Evolutionary conservation across 2,113 vertebrate genomes (phyloP), one percentile per base, ranked within the genome.

Genomic region (Crocuta crocuta): DNA sequence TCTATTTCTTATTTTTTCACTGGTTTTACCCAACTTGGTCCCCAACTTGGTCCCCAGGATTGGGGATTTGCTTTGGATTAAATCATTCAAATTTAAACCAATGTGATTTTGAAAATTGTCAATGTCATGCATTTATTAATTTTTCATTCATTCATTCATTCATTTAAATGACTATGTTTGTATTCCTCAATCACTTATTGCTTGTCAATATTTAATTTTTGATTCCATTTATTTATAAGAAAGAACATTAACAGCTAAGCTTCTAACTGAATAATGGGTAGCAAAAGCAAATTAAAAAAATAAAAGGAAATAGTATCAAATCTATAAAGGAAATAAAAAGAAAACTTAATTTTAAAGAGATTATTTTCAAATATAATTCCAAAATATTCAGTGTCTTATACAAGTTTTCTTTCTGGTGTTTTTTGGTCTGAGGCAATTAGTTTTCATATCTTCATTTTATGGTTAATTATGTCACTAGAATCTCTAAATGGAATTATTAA

Each of bases 371-470:
- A 13, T 81, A 5, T 71, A 39, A 80, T 81, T 31, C 21, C 43
- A 23, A 91, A 50, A 66, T 85, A 63, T 65, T 12, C 10, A 53
- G 1, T 73, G 23, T 26, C 0, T 80, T 39, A 85, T 50, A n/a
- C 33, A 71, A 81, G 4, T 16, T 79, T 28, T 81, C 10, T 66
- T 43, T 82, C 23, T 95, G 83, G 16, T 63, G 2, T 82, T 82
- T 61, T 95, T 79, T 93, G 70, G 94, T 91, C 7, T 23, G 26
- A 97, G 83, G 15, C 89, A 61, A 61, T 6, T 15, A 50, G 17
- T 61, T 93, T 95, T 89, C 76, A 35, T 93, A 94, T 97, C 68
- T 96, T 91, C 93, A 55, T 96, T 93, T 97, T 50, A 28, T 71
- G 83, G 79, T 94, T 39, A 39, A 85, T 97, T 84, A 96, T 89